Conservation (phyloP, 2,888 invertebrate genomes). For the Liopterus haemorrhoidalis region DNA sequence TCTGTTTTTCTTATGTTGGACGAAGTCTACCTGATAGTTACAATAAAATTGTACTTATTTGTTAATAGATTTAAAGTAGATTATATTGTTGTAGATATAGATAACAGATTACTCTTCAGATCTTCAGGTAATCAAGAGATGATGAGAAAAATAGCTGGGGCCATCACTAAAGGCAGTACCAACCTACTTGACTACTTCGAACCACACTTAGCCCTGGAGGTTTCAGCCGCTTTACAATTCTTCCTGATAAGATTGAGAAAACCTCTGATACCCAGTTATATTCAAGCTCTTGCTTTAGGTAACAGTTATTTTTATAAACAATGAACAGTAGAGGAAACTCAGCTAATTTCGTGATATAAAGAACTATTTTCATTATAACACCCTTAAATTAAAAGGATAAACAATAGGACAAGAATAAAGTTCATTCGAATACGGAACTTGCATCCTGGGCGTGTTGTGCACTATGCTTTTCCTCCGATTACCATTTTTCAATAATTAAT, state of each 20-base stretch:
- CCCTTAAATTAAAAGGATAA: no score
- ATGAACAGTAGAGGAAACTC: neutral
- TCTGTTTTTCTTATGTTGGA: no score
- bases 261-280: slow-evolving; percentile 45
- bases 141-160: slow-evolving; percentile 32
- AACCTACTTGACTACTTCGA: neutral
- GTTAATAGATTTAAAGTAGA: no score
- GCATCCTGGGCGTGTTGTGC: no score
- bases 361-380: no score
- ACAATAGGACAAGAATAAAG: no score
- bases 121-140: slow-evolving; percentile 34
- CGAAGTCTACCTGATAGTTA: no score
- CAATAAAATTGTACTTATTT: no score
- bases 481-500: no score
- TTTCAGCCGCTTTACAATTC: slow-evolving; percentile 45
- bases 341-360: neutral
- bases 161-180: slow-evolving; percentile 5
- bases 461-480: no score
- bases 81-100: slow-evolving; percentile 34
- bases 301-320: slow-evolving; percentile 22
- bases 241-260: slow-evolving; percentile 43
- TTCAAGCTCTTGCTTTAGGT: slow-evolving; percentile 48
- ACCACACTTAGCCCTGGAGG: slow-evolving; percentile 37
- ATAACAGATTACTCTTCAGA: slow-evolving; percentile 40
- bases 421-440: no score